Base-by-base conservation (phyloP, 2,113 vertebrate genomes). In the Cyanocitta stelleri region DNA sequence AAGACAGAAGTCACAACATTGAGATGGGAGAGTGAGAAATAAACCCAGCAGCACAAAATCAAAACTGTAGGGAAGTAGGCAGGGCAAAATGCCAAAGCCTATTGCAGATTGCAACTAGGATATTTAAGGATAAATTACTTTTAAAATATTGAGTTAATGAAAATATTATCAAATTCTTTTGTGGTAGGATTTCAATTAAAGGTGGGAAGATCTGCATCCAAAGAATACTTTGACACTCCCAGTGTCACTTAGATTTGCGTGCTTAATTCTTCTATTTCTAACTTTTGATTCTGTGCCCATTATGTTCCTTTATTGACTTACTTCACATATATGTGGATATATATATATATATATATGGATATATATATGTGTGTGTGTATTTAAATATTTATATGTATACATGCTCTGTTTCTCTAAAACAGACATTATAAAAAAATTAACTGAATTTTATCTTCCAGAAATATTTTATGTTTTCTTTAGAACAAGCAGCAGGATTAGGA, bases 41-140 rank as follows among this genome's bases (percentile, higher is more conserved):
- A 56, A 59, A 6, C 0, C 22, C 27, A 55, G 20, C 49, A 92
- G 10, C 0, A 1, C 21, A 77, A 83, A 84, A n/a, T 8, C 3
- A 48, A 27, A 56, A 55, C 13, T 89, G 7, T 13, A 73, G 44
- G 22, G 26, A 90, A 59, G 26, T 43, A 43, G 63, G 56, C 26
- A 39, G 54, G n/a, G 22, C 11, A 44, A 79, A 81, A 91, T 68
- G 16, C 0, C 10, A 72, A 82, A 85, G 12, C 0, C 1, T 62
- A 21, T 24, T 33, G 21, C 16, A 49, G 43, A 85, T 63, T 87
- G 14, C n/a, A 76, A 32, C 11, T 44, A 46, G 23, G 37, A 32
- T 75, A 85, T 83, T 91, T 81, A 81, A 76, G 27, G 37, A 69
- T 69, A 62, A 81, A 67, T 67, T 46, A 22, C 27, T 14, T 46